Evolutionary conservation across 2,888 invertebrate genomes (phyloP), one percentile per base, ranked within the genome.

Genomic region (Hanleya hanleyi): DNA sequence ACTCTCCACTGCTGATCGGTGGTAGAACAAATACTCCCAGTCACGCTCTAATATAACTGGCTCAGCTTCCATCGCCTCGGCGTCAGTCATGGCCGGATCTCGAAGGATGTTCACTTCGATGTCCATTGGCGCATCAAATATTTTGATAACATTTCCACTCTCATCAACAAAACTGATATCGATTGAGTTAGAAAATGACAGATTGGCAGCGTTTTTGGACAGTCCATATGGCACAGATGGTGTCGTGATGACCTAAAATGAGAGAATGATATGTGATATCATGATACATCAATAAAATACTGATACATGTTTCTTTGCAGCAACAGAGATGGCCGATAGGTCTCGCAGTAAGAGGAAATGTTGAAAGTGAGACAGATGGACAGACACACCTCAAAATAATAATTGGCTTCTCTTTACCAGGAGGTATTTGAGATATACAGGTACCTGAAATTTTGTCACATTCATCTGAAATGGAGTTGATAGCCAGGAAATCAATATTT

Each of bases 51-150:
- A 61, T 22, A 81, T 77, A n/a, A 70, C 74, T 0, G 81, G 79
- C 0, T 70, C 49, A 9, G 71, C 67, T 4, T 57, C 32, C 18
- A 70, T 66, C 26, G 71, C 70, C 4, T 36, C 47, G 0, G 76
- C 77, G 7, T 62, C 62, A 1, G 69, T 61, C 37, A 61, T 71
- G 51, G 73, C 75, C 29, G 32, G 37, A 33, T 80, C 81, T 15
- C 81, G 68, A 0, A 84, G 83, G 9, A 87, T 83, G n/a, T 38
- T 57, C 26, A 87, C 75, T 47, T 76, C 75, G 36, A 88, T 71
- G 1, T 84, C 83, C 22, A 73, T 50, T 22, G 50, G 37, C 22
- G 75, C n/a, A 32, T 65, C 64, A 3, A 26, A 41, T 15, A 83
- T 71, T 12, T 33, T 38, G 29, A 81, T 68, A 32, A 69, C 66